Percentiles rank a stretch among this genome's conserved stretches.
Conservation (phyloP, 23 tunicate genomes). For the Phallusia fumigata region DNA sequence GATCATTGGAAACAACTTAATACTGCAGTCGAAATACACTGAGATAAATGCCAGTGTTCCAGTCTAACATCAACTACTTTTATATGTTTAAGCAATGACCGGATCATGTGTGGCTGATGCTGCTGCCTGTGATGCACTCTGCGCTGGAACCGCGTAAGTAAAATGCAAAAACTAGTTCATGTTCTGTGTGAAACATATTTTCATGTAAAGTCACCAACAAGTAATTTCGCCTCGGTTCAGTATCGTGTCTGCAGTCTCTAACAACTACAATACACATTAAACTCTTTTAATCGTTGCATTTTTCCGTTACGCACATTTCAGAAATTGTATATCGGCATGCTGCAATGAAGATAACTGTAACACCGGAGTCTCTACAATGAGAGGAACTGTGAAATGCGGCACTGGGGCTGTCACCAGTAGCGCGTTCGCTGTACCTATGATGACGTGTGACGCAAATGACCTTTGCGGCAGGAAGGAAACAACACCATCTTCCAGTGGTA, state of each 20-base stretch:
- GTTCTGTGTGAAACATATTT: background rate
- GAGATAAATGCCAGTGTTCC: too few relatives aligned
- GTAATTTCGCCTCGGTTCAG: too few relatives aligned
- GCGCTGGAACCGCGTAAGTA: background rate
- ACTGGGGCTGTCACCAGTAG: background rate
- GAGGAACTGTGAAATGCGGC: background rate
- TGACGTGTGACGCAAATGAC: background rate
- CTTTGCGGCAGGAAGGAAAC: background rate
- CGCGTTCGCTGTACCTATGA: background rate
- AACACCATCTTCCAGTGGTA: too few relatives aligned
- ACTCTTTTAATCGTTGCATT: too few relatives aligned
- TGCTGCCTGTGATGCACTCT: background rate
- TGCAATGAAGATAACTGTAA: background rate
- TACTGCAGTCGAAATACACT: too few relatives aligned
- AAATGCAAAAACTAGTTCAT: background rate
- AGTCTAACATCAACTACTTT: too few relatives aligned
- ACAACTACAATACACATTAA: too few relatives aligned
- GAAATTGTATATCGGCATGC: background rate
- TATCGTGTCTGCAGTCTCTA: too few relatives aligned
- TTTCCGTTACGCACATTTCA: background rate
- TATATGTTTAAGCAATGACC: too few relatives aligned
- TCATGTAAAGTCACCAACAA: background rate
- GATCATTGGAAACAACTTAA: too few relatives aligned
- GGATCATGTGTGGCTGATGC: background rate
- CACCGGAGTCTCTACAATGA: background rate